Evolutionary conservation across 2,888 invertebrate genomes (phyloP).

Genomic region (Ophion obscuratus): DNA sequence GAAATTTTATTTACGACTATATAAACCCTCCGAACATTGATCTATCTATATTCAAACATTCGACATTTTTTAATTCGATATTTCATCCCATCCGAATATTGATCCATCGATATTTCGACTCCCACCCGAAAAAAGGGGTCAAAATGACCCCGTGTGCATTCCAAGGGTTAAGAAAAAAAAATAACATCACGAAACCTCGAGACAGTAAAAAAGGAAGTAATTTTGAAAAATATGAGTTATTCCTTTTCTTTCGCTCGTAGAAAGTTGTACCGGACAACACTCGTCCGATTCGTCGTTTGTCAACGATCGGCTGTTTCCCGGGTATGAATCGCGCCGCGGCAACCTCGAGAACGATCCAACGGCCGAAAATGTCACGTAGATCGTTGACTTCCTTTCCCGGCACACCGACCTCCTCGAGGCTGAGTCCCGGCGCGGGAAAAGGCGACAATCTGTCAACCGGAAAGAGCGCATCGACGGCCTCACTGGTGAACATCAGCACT

Average conservation of each 20-base stretch:
- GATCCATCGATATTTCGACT: too few relatives aligned
- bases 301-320: constrained; percentile 59
- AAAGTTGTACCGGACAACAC: constrained; percentile 47
- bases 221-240: not conserved
- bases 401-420: constrained; percentile 71
- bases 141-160: not conserved
- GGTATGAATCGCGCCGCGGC: constrained; percentile 52
- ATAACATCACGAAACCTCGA: not conserved
- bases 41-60: too few relatives aligned
- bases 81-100: too few relatives aligned
- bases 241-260: constrained; percentile 52
- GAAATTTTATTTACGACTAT: too few relatives aligned
- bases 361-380: constrained; percentile 61
- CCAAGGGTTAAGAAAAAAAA: not conserved
- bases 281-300: constrained; percentile 68
- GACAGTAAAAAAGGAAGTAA: not conserved
- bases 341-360: constrained; percentile 39
- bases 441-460: constrained; percentile 8
- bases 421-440: constrained; percentile 49
- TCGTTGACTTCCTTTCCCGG: constrained; percentile 55
- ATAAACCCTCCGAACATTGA: too few relatives aligned
- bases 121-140: too few relatives aligned
- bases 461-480: constrained; percentile 34
- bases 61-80: too few relatives aligned
- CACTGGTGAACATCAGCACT: constrained; percentile 16